Percentiles rank a stretch among this genome's conserved stretches.
Evolutionary conservation across 92 coral and sea anemone species (phyloP).

Genomic region (Palythoa heliodiscus): DNA sequence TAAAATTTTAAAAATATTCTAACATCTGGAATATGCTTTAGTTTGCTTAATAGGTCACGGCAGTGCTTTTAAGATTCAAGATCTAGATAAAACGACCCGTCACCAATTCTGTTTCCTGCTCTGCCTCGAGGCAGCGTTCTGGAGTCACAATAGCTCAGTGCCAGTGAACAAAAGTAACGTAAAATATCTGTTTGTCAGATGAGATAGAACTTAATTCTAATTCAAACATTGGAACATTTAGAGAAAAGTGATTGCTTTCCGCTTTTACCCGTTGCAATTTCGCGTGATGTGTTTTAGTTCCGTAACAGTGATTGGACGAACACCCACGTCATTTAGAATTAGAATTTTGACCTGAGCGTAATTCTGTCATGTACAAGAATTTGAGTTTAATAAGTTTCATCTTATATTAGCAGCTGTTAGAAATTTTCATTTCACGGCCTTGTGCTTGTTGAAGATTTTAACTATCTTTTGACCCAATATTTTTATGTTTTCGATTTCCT

Average conservation of each 20-base stretch:
- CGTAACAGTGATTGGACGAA: background rate
- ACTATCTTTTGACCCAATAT: background rate
- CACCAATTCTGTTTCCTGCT: background rate
- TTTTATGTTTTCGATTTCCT: background rate
- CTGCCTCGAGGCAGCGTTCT: conserved; percentile 22
- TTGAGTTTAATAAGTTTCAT: background rate
- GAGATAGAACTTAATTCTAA: background rate
- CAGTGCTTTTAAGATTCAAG: background rate
- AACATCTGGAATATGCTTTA: background rate
- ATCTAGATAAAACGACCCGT: background rate
- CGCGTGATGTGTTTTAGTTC: background rate
- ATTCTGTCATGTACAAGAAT: background rate
- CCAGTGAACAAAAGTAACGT: background rate
- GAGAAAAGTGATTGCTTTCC: background rate
- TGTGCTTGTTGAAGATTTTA: background rate
- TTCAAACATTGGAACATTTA: background rate
- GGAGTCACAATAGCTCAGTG: background rate
- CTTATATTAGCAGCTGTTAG: background rate
- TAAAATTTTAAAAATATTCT: too few relatives aligned
- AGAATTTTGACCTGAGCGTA: background rate
- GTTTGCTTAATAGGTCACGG: background rate
- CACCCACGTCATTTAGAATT: conserved; percentile 1
- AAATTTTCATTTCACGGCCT: background rate
- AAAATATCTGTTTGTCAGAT: conserved; percentile 13
- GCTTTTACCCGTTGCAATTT: too few relatives aligned